A percentile compares a stretch with the other conserved stretches of the same genome.
Conservation (phyloP, 2,797 vertebrate species). For the Intellagama lesueurii region DNA sequence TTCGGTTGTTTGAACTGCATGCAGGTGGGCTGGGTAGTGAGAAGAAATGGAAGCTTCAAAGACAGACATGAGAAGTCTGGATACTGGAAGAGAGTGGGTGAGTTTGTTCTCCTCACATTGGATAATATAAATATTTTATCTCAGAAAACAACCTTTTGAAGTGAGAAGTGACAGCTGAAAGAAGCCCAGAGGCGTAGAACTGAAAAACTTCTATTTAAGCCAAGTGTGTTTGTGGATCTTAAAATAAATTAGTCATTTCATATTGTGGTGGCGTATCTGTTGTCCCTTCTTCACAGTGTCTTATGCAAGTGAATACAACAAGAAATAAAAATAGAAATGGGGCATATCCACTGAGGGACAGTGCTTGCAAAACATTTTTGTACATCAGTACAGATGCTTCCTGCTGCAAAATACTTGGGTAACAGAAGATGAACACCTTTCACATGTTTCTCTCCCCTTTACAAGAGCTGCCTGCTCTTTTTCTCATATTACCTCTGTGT, state of each 20-base stretch:
- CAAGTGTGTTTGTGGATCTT: slow-evolving; percentile 41
- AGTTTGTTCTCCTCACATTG: slow-evolving; percentile 56
- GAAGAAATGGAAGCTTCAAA: slow-evolving; percentile 45
- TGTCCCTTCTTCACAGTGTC: background rate
- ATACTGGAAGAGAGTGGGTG: slow-evolving; percentile 53
- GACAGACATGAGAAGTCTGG: slow-evolving; percentile 34
- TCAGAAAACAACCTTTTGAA: slow-evolving; percentile 68
- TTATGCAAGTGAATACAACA: background rate
- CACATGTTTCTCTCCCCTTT: background rate
- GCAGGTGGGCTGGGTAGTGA: slow-evolving; percentile 10
- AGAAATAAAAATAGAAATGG: background rate
- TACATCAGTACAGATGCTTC: background rate
- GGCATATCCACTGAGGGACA: background rate
- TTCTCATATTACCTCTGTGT: background rate
- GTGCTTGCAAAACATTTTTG: background rate
- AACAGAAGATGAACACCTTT: background rate
- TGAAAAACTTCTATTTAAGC: slow-evolving; percentile 53
- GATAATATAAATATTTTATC: slow-evolving; percentile 73
- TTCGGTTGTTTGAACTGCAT: slow-evolving; percentile 42
- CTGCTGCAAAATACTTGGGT: background rate
- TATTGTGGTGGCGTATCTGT: slow-evolving; percentile 16
- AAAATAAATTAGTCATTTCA: slow-evolving; percentile 31
- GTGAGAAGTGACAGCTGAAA: slow-evolving; percentile 69
- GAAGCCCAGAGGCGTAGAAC: slow-evolving; percentile 53
- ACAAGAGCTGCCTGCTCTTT: background rate